Conservation (phyloP, 1,140 invertebrate species). For the Drosophila punjabiensis region DNA sequence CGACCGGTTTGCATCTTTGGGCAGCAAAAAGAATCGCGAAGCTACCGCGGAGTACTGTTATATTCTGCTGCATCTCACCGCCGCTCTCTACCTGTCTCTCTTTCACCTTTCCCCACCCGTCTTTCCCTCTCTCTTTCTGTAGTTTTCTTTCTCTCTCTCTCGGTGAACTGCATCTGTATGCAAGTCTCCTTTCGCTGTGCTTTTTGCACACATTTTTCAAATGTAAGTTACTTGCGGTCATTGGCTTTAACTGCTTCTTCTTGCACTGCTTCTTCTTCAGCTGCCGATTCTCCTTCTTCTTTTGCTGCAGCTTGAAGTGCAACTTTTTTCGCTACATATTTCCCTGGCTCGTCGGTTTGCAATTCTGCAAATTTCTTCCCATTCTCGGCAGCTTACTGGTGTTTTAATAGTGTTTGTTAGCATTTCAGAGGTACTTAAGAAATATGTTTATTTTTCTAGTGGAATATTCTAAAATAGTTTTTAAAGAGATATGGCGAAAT, state of each 20-base stretch:
- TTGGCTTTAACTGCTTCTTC: constrained; percentile 79
- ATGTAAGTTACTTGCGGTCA: constrained; percentile 85
- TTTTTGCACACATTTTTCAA: constrained; percentile 85
- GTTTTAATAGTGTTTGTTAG: constrained; percentile 5
- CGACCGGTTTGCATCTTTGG: constrained; percentile 80
- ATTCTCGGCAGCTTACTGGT: constrained; percentile 2
- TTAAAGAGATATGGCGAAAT: neutral
- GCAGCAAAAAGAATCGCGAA: constrained; percentile 73
- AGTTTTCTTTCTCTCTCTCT: neutral
- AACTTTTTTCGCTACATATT: constrained; percentile 30
- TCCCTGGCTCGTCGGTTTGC: constrained; percentile 10
- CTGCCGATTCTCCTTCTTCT: constrained; percentile 51
- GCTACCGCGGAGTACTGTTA: constrained; percentile 79
- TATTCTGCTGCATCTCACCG: constrained; percentile 74
- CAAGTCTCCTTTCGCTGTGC: constrained; percentile 79
- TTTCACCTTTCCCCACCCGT: constrained; percentile 16
- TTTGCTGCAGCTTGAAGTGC: constrained; percentile 32
- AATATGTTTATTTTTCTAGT: neutral
- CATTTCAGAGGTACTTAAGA: neutral
- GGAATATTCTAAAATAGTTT: neutral
- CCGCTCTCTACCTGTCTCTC: constrained; percentile 27
- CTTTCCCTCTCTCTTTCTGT: neutral
- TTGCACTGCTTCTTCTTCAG: constrained; percentile 28
- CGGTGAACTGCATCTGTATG: constrained; percentile 53
- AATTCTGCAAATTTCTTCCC: constrained; percentile 36